phyloP scores from a whole-genome alignment of 1,140 invertebrate species.

The Aethina tumida region DNA sequence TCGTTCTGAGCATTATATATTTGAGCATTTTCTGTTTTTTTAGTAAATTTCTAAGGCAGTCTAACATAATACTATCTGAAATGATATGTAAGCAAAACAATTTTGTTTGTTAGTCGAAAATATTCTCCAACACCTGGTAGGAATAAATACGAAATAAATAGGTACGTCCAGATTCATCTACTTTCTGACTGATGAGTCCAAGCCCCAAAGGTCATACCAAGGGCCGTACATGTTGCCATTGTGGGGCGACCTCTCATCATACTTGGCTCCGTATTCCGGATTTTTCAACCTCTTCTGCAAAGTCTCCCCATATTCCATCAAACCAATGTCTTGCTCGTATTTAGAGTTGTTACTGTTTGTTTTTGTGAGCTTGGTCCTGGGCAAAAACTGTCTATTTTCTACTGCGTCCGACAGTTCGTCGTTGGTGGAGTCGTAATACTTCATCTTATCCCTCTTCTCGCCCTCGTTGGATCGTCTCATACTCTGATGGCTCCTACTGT shows the following conservation, averaged over 20 bases:
- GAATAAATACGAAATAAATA: neutral
- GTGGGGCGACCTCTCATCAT: constrained; percentile 46
- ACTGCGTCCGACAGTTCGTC: constrained; percentile 45
- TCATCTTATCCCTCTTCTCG: constrained; percentile 24
- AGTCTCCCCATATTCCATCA: constrained; percentile 38
- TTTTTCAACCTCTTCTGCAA: constrained; percentile 37
- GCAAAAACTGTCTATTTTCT: constrained; percentile 52
- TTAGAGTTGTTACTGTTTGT: constrained; percentile 29
- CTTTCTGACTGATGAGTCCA: constrained; percentile 45
- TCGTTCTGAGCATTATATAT: too few relatives aligned
- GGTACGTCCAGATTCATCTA: constrained; percentile 10
- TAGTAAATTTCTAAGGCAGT: too few relatives aligned
- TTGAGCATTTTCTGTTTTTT: too few relatives aligned
- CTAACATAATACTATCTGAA: too few relatives aligned
- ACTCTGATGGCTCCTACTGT: constrained; percentile 35
- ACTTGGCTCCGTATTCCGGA: constrained; percentile 38
- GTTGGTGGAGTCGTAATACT: constrained; percentile 43
- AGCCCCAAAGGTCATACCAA: constrained; percentile 79
- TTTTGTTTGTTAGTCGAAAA: neutral
- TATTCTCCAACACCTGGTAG: too few relatives aligned
- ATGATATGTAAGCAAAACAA: too few relatives aligned
- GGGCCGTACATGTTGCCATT: constrained; percentile 64
- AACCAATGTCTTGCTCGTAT: constrained; percentile 31
- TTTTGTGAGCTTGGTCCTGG: constrained; percentile 58
- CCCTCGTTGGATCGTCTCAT: constrained; percentile 29